These are phyloP conservation scores for Cettia cetti DNA, from an alignment of 2,113 vertebrate genomes.

Conservation along the genomic window DNA sequence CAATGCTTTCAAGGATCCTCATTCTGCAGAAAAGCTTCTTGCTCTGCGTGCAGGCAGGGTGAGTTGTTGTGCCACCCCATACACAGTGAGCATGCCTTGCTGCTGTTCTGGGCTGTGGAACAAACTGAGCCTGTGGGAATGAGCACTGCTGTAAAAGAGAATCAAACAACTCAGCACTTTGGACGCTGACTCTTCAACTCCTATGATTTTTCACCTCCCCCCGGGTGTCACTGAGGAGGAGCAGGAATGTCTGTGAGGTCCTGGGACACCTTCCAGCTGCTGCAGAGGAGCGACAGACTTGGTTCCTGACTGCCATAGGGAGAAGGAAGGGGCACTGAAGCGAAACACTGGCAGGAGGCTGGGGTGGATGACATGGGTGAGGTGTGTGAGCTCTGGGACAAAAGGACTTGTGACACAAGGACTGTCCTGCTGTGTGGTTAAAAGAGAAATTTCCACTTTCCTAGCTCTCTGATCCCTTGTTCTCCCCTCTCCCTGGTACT, in stretches of 20 bases:
- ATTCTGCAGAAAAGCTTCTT: not conserved
- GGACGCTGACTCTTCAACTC: not conserved
- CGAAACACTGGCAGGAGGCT: not conserved
- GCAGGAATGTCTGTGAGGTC: fast-evolving
- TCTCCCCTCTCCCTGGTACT: fast-evolving
- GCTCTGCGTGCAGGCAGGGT: fast-evolving
- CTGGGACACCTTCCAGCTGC: not conserved
- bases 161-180: not conserved
- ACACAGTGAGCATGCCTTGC: fast-evolving
- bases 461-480: fast-evolving
- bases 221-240: not conserved
- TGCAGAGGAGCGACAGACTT: not conserved
- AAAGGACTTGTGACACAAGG: not conserved
- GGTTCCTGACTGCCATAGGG: fast-evolving
- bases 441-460: not conserved
- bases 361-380: fast-evolving
- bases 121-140: not conserved
- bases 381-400: not conserved
- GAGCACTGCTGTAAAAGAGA: not conserved
- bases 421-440: not conserved
- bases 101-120: not conserved
- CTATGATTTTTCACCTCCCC: not conserved
- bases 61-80: fast-evolving
- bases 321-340: not conserved
- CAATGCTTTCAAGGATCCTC: not conserved